phyloP scores from a whole-genome alignment of 1,140 invertebrate genomes.

The Sinonovacula constricta region DNA sequence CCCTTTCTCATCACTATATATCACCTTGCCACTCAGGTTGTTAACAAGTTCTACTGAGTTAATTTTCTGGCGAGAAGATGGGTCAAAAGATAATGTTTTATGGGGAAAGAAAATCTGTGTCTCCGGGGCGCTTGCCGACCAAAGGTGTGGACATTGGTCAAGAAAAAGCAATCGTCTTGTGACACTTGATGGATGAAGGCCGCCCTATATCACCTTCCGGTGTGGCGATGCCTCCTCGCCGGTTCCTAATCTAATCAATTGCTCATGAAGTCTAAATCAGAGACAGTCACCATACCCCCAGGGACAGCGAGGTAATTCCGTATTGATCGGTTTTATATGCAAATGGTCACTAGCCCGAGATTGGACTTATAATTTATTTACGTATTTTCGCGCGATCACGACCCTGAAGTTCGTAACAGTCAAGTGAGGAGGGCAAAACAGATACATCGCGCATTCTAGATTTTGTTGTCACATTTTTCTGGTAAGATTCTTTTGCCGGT shows the following conservation, averaged over 20 bases:
- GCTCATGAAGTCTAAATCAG: constrained; percentile 52
- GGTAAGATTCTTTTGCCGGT: background rate
- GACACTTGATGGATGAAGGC: constrained; percentile 44
- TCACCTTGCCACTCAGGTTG: background rate
- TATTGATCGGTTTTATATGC: constrained; percentile 52
- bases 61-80: background rate
- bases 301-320: constrained; percentile 32
- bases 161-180: constrained; percentile 41
- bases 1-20: background rate
- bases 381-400: constrained; percentile 41
- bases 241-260: constrained; percentile 44
- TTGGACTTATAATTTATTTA: constrained; percentile 49
- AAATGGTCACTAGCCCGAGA: constrained; percentile 25
- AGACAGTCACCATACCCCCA: constrained; percentile 30
- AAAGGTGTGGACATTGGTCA: constrained; percentile 37
- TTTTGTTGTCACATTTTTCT: background rate
- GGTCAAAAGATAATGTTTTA: constrained; percentile 31
- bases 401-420: constrained; percentile 38
- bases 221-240: constrained; percentile 35
- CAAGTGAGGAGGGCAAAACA: constrained; percentile 2
- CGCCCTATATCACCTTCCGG: constrained; percentile 37
- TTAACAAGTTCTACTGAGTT: background rate
- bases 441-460: background rate
- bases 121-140: background rate
- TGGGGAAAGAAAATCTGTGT: constrained; percentile 19